Evolutionary conservation across 2,797 vertebrate species (phyloP), one percentile per base, ranked within the genome.

Genomic region (Gambusia yucatana): DNA sequence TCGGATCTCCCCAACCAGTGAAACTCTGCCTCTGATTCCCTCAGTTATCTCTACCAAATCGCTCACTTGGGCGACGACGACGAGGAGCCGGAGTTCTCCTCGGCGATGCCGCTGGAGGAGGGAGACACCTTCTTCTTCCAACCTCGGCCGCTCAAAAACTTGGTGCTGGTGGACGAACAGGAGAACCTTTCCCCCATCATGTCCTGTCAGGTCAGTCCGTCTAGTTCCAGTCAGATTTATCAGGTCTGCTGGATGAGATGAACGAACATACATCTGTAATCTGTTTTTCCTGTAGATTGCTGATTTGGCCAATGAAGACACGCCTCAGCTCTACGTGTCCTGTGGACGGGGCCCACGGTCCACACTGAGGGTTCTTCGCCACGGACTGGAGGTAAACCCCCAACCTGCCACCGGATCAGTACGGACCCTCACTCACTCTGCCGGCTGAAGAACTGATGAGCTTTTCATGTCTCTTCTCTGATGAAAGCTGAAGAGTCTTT

Each of bases 81-180:
- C 1, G 98, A 99, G 1, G 98, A 99, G 82, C 98, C 98, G 0
- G 98, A 99, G 93, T 99, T 99, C 92, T 99, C 98, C 41, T 99
- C 98, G 61, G 98, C 98, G 1, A 99, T 99, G 98, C 98, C 98
- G 3, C 87, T 99, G 84, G 98, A 99, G 83, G 98, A 99, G 82
- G 98, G 98, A 77, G 98, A 99, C 87, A 99, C 98, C 0, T 99
- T 99, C 94, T 99, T 99, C 88, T 99, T 99, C 87, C 98, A 99
- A 90, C 98, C 98, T 2, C 96, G 98, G 7, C 97, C 98, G 5
- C 96, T 99, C 43, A 99, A 99, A 94, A 99, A 99, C 92, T 92
- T 99, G 44, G 98, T 99, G 69, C 89, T 99, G 84, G 98, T 99
- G 41, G 98, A 99, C 55, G 98, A 99, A 75, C 94, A 98, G 94